Percentiles rank a stretch among this genome's conserved stretches.
These are phyloP conservation scores for Macropodus opercularis DNA, from an alignment of 2,797 vertebrate genomes.

Conservation along the genomic window DNA sequence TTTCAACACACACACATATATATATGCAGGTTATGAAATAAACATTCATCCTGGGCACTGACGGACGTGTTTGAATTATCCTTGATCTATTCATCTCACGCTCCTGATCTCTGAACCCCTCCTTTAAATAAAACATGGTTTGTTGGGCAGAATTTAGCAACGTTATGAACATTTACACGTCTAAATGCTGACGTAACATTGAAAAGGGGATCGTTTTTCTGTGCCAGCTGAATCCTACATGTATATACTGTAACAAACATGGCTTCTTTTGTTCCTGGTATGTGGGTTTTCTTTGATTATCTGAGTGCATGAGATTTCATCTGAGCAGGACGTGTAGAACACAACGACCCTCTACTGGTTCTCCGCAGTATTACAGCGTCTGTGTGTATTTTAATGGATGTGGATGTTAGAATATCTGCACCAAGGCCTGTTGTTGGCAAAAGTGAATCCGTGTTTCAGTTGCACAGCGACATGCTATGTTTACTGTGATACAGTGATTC, in stretches of 20 bases:
- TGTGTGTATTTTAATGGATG: no score
- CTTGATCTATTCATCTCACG: neutral
- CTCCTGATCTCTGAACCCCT: no score
- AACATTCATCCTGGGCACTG: conserved; percentile 12
- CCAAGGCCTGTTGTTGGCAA: no score
- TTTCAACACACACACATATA: conserved; percentile 7
- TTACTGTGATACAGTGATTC: no score
- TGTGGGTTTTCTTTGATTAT: neutral
- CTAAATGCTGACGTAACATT: neutral
- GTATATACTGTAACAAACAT: neutral
- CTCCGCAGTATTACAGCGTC: conserved; percentile 37
- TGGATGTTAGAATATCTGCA: no score
- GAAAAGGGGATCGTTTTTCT: no score
- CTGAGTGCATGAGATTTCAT: conserved; percentile 5
- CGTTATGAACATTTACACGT: no score
- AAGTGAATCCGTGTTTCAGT: no score
- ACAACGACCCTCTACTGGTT: conserved; percentile 64
- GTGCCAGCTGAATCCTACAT: no score
- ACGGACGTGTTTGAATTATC: conserved; percentile 7
- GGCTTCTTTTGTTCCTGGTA: conserved; percentile 2
- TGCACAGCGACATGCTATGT: no score
- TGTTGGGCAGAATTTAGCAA: neutral
- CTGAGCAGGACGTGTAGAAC: conserved; percentile 25
- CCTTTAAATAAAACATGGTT: neutral
- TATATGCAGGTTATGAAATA: conserved; percentile 20